These are phyloP conservation scores for Plutella xylostella DNA, from an alignment of 2,888 invertebrate genomes.

Conservation along the genomic window DNA sequence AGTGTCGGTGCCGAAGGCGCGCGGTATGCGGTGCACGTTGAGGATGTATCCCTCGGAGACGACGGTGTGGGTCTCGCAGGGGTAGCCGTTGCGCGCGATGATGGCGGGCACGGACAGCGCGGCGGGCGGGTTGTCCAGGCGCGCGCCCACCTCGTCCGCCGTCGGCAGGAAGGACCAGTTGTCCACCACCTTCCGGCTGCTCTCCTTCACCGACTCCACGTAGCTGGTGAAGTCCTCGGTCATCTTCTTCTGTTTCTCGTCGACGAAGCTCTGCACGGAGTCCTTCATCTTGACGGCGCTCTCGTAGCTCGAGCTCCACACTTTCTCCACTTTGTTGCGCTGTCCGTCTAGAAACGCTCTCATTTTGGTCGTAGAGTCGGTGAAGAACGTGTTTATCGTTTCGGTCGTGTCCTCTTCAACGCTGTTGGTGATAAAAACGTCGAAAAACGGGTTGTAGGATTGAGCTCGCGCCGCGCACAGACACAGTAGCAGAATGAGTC, in stretches of 20 bases:
- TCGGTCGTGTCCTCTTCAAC: too few relatives aligned
- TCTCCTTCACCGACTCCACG: conserved; percentile 34
- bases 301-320: conserved; percentile 26
- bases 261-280: conserved; percentile 36
- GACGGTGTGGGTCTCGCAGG: conserved; percentile 77
- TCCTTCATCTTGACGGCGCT: conserved; percentile 31
- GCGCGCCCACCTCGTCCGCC: conserved; percentile 25
- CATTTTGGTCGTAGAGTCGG: conserved; percentile 16
- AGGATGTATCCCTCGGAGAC: conserved; percentile 87
- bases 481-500: background rate
- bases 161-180: conserved; percentile 32
- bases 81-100: conserved; percentile 71
- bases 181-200: conserved; percentile 31
- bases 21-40: conserved; percentile 83
- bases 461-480: background rate
- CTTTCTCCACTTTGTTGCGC: conserved; percentile 23
- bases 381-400: background rate
- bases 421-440: background rate
- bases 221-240: conserved; percentile 35
- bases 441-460: background rate
- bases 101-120: conserved; percentile 45
- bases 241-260: conserved; percentile 36
- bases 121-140: conserved; percentile 39
- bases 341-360: conserved; percentile 30
- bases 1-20: conserved; percentile 35